These are phyloP conservation scores for Nemotelus pantherinus DNA, from an alignment of 2,888 invertebrate genomes.

Conservation along the genomic window DNA sequence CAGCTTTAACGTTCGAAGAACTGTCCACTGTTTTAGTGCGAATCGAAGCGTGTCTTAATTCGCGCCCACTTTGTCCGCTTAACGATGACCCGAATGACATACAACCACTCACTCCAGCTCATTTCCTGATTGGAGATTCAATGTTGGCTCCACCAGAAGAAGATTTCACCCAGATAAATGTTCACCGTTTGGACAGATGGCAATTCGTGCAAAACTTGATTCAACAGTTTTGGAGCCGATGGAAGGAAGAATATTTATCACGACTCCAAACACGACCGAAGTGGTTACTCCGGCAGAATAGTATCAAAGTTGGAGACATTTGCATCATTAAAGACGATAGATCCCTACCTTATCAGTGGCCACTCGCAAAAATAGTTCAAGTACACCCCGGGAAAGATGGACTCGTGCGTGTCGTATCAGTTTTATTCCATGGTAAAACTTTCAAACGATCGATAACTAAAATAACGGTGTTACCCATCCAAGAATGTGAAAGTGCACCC, in stretches of 20 bases:
- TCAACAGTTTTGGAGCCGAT: slow-evolving; percentile 44
- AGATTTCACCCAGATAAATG: slow-evolving; percentile 39
- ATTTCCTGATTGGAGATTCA: slow-evolving; percentile 47
- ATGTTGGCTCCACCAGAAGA: slow-evolving; percentile 47
- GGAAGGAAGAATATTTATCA: slow-evolving; percentile 32
- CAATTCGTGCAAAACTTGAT: slow-evolving; percentile 26
- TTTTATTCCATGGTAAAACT: no score
- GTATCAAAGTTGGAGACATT: slow-evolving; percentile 6
- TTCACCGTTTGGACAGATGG: slow-evolving; percentile 29
- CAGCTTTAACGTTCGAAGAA: slow-evolving; percentile 54
- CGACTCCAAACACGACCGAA: not conserved
- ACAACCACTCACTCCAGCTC: slow-evolving; percentile 46
- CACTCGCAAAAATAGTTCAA: not conserved
- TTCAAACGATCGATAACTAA: no score
- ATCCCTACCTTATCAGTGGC: no score
- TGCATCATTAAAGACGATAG: not conserved
- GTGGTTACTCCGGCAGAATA: not conserved
- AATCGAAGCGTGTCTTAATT: slow-evolving; percentile 56
- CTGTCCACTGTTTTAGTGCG: slow-evolving; percentile 53
- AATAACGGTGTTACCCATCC: no score
- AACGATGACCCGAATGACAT: slow-evolving; percentile 49
- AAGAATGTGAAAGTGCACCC: no score
- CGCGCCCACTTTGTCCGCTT: slow-evolving; percentile 53
- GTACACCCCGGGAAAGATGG: no score
- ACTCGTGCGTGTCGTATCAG: no score